phyloP scores from a whole-genome alignment of 2,888 invertebrate genomes.

The Sicus ferrugineus region DNA sequence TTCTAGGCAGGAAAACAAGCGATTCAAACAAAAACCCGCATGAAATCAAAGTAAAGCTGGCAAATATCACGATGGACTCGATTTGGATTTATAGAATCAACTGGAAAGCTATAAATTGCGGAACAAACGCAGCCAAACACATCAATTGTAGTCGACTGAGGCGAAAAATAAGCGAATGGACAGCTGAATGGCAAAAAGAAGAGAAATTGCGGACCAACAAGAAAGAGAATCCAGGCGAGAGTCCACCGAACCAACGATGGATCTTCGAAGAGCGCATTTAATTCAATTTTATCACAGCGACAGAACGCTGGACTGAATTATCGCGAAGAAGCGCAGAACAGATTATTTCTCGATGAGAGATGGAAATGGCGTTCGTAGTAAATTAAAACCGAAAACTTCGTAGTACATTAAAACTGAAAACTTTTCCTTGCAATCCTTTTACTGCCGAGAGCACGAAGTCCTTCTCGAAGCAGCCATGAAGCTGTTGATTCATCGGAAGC shows the following conservation, averaged over 20 bases:
- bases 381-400: constrained; percentile 4
- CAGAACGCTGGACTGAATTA: constrained; percentile 4
- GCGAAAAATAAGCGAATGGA: neutral
- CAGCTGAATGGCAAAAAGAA: too few species aligned
- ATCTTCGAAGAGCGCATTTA: constrained; percentile 14
- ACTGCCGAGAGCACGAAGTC: neutral
- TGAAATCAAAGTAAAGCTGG: too few species aligned
- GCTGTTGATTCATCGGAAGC: too few species aligned
- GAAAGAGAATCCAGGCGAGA: neutral
- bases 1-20: too few species aligned
- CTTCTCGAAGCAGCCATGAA: too few species aligned
- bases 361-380: constrained; percentile 4
- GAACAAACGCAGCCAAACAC: neutral
- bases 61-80: too few species aligned
- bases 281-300: constrained; percentile 10
- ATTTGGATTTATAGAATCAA: too few species aligned
- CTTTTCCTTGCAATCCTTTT: neutral
- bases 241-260: too few species aligned
- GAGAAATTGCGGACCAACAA: neutral
- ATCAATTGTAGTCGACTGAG: too few species aligned
- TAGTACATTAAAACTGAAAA: neutral
- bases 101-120: too few species aligned
- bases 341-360: neutral
- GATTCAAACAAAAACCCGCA: too few species aligned
- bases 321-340: neutral